These are phyloP conservation scores for Schizopygopsis pylzovi DNA, from an alignment of 2,797 vertebrate species.

Conservation along the genomic window DNA sequence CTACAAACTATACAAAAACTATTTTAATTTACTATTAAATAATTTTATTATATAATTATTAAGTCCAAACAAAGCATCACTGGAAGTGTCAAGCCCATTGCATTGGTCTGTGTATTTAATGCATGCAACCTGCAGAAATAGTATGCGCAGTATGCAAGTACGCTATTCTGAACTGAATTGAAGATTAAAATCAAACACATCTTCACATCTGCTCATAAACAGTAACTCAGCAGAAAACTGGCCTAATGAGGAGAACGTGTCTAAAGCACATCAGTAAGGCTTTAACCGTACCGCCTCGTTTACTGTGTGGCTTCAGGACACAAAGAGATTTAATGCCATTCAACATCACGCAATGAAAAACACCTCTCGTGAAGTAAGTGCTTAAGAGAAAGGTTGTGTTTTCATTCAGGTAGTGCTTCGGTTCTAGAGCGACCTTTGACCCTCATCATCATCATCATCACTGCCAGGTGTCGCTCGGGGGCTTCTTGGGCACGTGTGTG, in stretches of 20 bases:
- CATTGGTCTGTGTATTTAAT: not conserved
- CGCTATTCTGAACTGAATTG: not conserved
- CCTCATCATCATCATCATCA: slow-evolving; percentile 51
- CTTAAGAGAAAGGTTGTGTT: slow-evolving; percentile 18
- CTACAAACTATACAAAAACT: not conserved
- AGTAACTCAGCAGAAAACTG: slow-evolving; percentile 13
- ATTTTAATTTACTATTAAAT: not conserved
- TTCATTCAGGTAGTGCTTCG: slow-evolving; percentile 47
- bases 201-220: not conserved
- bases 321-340: slow-evolving; percentile 34
- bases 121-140: not conserved
- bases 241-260: not conserved
- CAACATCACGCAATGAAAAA: not conserved
- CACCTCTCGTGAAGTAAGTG: not conserved
- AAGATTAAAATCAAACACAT: not conserved
- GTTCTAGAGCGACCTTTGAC: slow-evolving; percentile 3
- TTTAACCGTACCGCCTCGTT: not conserved
- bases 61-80: not conserved
- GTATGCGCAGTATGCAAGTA: not conserved
- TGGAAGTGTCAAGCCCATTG: not conserved
- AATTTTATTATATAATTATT: not conserved
- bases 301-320: not conserved
- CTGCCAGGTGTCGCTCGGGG: slow-evolving; percentile 81
- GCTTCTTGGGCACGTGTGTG: slow-evolving; percentile 87
- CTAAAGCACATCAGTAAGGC: not conserved